phyloP scores from a whole-genome alignment of 2,888 invertebrate genomes.

The Drosophila greeni region DNA sequence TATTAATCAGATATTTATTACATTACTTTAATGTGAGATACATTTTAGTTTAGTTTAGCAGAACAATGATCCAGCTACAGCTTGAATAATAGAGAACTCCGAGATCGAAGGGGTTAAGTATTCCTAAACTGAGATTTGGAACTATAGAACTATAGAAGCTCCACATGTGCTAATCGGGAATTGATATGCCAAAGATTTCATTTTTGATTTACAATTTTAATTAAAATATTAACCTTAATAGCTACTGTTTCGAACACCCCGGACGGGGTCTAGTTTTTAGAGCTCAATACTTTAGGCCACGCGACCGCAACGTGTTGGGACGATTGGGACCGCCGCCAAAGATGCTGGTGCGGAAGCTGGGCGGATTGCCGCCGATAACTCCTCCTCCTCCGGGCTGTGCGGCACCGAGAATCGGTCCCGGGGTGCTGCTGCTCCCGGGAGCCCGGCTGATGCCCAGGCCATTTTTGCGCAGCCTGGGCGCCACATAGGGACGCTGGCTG shows the following conservation, averaged over 20 bases:
- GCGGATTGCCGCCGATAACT: constrained; percentile 8
- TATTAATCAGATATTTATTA: background rate
- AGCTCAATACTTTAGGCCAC: constrained; percentile 76
- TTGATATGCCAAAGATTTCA: background rate
- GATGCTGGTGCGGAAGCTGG: constrained; percentile 55
- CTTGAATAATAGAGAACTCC: background rate
- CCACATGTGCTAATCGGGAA: constrained; percentile 1
- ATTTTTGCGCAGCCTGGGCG: constrained; percentile 76
- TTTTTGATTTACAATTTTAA: constrained; percentile 4
- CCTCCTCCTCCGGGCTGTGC: constrained; percentile 11
- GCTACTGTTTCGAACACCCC: constrained; percentile 1
- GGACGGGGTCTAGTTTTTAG: constrained; percentile 9
- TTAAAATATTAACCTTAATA: constrained; percentile 4
- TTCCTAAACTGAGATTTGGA: background rate
- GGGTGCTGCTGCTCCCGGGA: constrained; percentile 29
- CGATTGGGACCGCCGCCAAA: constrained; percentile 57
- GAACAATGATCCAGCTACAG: background rate
- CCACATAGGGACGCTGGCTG: constrained; percentile 77
- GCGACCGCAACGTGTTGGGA: constrained; percentile 71
- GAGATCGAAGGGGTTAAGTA: constrained; percentile 4
- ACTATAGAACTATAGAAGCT: background rate
- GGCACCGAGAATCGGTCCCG: constrained; percentile 41
- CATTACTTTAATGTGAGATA: background rate
- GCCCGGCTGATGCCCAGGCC: constrained; percentile 58
- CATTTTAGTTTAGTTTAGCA: constrained; percentile 1